Evolutionary conservation across 2,113 vertebrate species (phyloP).

Genomic region (Hippoglossus stenolepis): DNA sequence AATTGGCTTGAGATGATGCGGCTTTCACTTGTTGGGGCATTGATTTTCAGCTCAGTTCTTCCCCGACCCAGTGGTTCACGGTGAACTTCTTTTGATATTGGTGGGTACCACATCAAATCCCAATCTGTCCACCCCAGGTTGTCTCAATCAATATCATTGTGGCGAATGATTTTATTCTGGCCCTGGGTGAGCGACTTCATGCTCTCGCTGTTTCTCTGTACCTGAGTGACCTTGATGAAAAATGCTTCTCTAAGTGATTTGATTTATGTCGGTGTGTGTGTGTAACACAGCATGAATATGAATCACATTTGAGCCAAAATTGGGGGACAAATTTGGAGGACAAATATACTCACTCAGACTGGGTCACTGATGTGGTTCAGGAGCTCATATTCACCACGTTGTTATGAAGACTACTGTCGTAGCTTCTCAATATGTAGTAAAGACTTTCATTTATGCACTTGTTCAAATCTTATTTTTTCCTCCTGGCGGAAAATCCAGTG

Average conservation of each 20-base stretch:
- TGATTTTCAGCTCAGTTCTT: constrained; percentile 35
- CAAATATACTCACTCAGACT: background rate
- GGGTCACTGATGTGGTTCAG: background rate
- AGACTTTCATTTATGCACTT: background rate
- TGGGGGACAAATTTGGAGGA: constrained; percentile 6
- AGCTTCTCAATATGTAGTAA: background rate
- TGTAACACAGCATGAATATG: constrained; percentile 12
- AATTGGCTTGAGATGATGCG: constrained; percentile 50
- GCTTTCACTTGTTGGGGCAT: constrained; percentile 54
- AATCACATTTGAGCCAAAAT: constrained; percentile 17
- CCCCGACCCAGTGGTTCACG: constrained; percentile 3
- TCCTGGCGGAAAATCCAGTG: constrained; percentile 25
- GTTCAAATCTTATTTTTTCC: constrained; percentile 14
- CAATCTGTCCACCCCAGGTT: constrained; percentile 5
- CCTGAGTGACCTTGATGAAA: constrained; percentile 48
- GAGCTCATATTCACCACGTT: background rate
- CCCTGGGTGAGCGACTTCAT: constrained; percentile 31
- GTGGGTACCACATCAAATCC: constrained; percentile 24
- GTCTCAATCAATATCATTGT: constrained; percentile 27
- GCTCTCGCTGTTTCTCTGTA: constrained; percentile 29
- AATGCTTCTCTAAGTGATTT: constrained; percentile 16
- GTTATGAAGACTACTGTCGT: background rate
- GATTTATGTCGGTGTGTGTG: constrained; percentile 6
- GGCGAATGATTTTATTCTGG: constrained; percentile 28
- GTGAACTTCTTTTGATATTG: constrained; percentile 34